Conservation (phyloP, 1,140 invertebrate genomes). For the Prorops nasuta region DNA sequence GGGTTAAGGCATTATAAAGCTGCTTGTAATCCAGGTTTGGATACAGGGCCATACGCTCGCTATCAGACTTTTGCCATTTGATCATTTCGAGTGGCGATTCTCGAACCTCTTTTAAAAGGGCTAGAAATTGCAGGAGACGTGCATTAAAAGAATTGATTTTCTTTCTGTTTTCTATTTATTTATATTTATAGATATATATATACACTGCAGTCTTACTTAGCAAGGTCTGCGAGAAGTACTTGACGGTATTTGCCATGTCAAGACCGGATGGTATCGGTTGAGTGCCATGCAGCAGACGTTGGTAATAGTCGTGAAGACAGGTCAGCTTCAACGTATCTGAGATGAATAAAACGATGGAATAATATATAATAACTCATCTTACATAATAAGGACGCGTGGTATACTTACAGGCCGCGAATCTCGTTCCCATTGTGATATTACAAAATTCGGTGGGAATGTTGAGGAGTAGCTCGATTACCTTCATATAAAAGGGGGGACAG, state of each 20-base stretch:
- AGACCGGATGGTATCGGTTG: slow-evolving; percentile 89
- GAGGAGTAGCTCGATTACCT: no score
- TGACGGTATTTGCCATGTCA: slow-evolving; percentile 95
- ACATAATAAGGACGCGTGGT: slow-evolving; percentile 4
- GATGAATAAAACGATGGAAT: slow-evolving; percentile 36
- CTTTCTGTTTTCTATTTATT: slow-evolving; percentile 6
- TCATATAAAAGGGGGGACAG: no score
- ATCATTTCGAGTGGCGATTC: slow-evolving; percentile 88
- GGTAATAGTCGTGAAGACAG: slow-evolving; percentile 93
- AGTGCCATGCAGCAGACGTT: slow-evolving; percentile 85
- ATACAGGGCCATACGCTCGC: slow-evolving; percentile 82
- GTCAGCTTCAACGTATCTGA: slow-evolving; percentile 96
- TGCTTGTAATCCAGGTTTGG: slow-evolving; percentile 95
- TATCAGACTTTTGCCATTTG: slow-evolving; percentile 79
- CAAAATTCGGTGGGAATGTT: no score
- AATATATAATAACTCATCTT: slow-evolving; percentile 14
- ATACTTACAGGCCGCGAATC: slow-evolving; percentile 56
- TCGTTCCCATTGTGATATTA: slow-evolving; percentile 55
- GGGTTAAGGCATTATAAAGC: slow-evolving; percentile 82
- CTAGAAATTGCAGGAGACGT: no score
- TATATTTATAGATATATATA: background rate
- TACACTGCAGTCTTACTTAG: slow-evolving; percentile 69
- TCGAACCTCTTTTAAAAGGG: slow-evolving; percentile 92
- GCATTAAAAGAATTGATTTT: slow-evolving; percentile 51
- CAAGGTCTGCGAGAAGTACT: slow-evolving; percentile 96